Evolutionary conservation across 2,113 vertebrate species (phyloP).

Genomic region (Campylomormyrus tamandua): DNA sequence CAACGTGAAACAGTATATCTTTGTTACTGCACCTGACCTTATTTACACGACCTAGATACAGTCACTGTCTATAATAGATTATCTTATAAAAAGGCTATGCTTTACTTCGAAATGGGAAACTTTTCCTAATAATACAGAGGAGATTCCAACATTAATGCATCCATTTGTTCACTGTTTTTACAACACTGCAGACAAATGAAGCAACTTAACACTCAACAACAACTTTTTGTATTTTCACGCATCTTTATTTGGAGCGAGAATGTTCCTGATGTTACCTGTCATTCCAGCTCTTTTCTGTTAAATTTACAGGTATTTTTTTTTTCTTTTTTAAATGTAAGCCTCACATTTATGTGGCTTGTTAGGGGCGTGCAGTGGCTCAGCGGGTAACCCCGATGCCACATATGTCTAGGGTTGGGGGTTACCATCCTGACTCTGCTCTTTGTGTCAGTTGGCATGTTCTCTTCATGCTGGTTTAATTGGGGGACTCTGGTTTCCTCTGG

Average conservation of each 20-base stretch:
- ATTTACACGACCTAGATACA: not conserved
- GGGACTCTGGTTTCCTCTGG: not conserved
- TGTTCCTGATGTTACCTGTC: not conserved
- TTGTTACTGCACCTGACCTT: not conserved
- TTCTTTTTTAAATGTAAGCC: not conserved
- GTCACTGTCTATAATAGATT: not conserved
- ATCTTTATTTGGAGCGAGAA: not conserved
- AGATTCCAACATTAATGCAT: not conserved
- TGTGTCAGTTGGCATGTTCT: not conserved
- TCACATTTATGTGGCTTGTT: not conserved
- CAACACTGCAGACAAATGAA: not conserved
- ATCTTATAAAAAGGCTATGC: not conserved
- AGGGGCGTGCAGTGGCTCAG: not conserved
- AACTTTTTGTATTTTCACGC: not conserved
- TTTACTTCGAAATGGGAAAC: not conserved
- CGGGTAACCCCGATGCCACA: not conserved
- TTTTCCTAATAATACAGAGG: not conserved
- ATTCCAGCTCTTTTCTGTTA: not conserved
- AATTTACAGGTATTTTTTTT: not conserved
- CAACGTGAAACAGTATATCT: not conserved
- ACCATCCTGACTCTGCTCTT: not conserved
- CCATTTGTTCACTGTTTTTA: not conserved
- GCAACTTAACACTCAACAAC: conserved; percentile 28
- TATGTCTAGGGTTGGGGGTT: not conserved
- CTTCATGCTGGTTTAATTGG: not conserved